Percentiles rank a stretch among this genome's conserved stretches.
These are phyloP conservation scores for Drosophila barbarae DNA, from an alignment of 2,888 invertebrate species.

Conservation along the genomic window DNA sequence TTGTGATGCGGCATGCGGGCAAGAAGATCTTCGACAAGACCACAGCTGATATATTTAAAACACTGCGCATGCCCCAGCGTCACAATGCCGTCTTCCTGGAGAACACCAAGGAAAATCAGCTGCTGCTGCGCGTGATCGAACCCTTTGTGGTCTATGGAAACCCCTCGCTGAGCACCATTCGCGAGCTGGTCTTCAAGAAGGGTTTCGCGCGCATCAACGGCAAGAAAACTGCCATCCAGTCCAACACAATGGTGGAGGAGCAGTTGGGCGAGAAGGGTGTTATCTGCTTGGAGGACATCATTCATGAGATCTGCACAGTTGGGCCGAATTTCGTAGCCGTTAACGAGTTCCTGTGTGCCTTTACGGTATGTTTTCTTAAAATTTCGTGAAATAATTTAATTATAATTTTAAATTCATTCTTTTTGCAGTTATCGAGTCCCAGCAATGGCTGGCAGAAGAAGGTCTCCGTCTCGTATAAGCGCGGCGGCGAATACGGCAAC, in stretches of 20 bases:
- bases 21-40: constrained; percentile 78
- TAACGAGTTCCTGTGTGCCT: constrained; percentile 74
- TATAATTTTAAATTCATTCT: background rate
- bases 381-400: background rate
- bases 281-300: constrained; percentile 79
- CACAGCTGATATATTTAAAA: constrained; percentile 72
- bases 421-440: constrained; percentile 75
- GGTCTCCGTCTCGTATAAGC: constrained; percentile 75
- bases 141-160: constrained; percentile 79
- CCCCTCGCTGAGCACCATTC: constrained; percentile 76
- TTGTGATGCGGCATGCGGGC: constrained; percentile 79
- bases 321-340: constrained; percentile 78
- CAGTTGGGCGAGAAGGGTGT: constrained; percentile 78
- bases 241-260: constrained; percentile 79
- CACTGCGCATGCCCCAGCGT: constrained; percentile 68
- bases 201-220: constrained; percentile 77
- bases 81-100: constrained; percentile 77
- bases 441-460: constrained; percentile 79
- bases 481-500: constrained; percentile 80
- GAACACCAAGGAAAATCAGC: constrained; percentile 77
- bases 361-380: constrained; percentile 74
- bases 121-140: constrained; percentile 78
- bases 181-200: constrained; percentile 79
- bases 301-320: constrained; percentile 79
- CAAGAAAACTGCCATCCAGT: constrained; percentile 78